phyloP scores from a whole-genome alignment of 2,113 vertebrate species.

The Thalassoma bifasciatum region DNA sequence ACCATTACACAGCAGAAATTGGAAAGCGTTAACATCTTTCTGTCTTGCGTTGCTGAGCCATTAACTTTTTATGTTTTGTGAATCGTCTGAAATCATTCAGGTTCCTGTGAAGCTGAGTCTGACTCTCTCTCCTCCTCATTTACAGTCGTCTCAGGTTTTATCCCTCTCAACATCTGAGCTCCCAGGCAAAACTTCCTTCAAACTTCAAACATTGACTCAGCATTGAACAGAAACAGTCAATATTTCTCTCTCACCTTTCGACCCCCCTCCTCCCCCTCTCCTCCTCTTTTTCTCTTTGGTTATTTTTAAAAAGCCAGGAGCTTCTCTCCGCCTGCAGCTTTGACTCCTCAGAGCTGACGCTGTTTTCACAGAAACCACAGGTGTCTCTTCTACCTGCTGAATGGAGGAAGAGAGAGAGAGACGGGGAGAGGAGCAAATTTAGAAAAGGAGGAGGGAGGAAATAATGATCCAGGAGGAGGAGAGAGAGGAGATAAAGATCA shows the following conservation, averaged over 20 bases:
- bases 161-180: slow-evolving; percentile 45
- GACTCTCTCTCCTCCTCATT: slow-evolving; percentile 34
- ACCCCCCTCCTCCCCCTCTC: slow-evolving; percentile 4
- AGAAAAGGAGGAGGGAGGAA: slow-evolving; percentile 10
- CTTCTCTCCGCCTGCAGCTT: slow-evolving; percentile 13
- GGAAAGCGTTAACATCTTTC: slow-evolving; percentile 30
- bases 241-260: slow-evolving; percentile 47
- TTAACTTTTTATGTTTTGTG: slow-evolving; percentile 42
- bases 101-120: slow-evolving; percentile 7
- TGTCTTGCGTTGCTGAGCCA: slow-evolving; percentile 22
- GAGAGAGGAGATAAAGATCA: slow-evolving; percentile 36
- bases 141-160: slow-evolving; percentile 45
- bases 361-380: slow-evolving; percentile 46
- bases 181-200: slow-evolving; percentile 57
- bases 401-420: not conserved
- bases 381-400: slow-evolving; percentile 32
- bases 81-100: slow-evolving; percentile 45
- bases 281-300: slow-evolving; percentile 10
- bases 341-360: slow-evolving; percentile 6
- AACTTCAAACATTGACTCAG: slow-evolving; percentile 65
- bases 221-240: slow-evolving; percentile 51
- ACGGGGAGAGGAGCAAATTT: not conserved
- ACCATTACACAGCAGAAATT: slow-evolving; percentile 39
- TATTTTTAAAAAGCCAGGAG: slow-evolving; percentile 28
- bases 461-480: not conserved